Base-by-base conservation (phyloP, 2,797 vertebrate species). In the Epinephelus malabaricus region DNA sequence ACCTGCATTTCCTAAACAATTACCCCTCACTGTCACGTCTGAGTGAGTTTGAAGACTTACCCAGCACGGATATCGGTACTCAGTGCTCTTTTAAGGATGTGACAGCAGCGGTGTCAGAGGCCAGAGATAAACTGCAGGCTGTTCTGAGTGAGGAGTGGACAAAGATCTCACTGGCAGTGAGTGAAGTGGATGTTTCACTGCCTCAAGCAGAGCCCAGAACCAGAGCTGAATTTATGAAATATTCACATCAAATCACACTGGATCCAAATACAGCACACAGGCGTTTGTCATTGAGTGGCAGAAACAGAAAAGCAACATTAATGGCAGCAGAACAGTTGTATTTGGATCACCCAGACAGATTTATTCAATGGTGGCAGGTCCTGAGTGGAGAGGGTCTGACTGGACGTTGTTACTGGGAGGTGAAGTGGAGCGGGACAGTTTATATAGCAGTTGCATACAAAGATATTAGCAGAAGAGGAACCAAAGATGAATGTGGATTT, bases 241-340 rank as follows among this genome's bases (percentile, higher is more conserved):
- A 75, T 58, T 58, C 0, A 5, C 0, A 4, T n/a, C 34, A 58
- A 2, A 27, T 83, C 2, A 65, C 40, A 2, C 53, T 83, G 0
- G 67, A 86, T 61, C 38, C 40, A 53, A 6, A 76, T 10, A 84
- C 85, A 49, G 69, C 40, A 23, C 0, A 84, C 2, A 2, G 0
- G 1, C 0, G 0, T 7, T 0, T 87, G 4, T 51, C 5, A 12
- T 0, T 83, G 12, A 12, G 13, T 47, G 1, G 34, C 0, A 5
- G 15, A 0, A 56, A 75, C 70, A 66, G 58, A 21, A 83, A 78
- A 21, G 71, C 21, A 0, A 81, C 43, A 19, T 3, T 72, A 12
- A 25, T 45, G 70, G 0, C 0, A 8, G 0, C 0, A 9, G 1
- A 61, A 0, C 34, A 65, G 17, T 2, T 1, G 1, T 61, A 43